These are phyloP conservation scores for Syngnathus acus DNA, from an alignment of 2,797 vertebrate species.

Conservation along the genomic window DNA sequence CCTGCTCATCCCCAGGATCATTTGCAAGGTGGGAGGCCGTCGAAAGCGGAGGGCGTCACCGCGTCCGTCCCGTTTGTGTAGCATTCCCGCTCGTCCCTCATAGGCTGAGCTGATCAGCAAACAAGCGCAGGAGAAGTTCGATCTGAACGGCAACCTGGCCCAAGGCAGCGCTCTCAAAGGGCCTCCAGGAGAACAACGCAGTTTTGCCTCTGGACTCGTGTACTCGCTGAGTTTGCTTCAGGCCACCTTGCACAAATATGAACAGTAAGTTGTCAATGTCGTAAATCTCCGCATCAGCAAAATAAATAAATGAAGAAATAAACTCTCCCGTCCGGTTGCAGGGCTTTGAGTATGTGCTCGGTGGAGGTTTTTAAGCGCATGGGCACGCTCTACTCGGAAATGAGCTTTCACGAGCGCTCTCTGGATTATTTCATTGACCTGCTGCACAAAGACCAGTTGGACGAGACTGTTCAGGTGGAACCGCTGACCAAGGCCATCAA, in stretches of 20 bases:
- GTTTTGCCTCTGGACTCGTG: conserved; percentile 89
- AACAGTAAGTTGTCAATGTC: conserved; percentile 70
- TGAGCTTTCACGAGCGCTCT: conserved; percentile 93
- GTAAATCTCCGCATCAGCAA: not conserved
- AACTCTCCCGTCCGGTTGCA: conserved; percentile 46
- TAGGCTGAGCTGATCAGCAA: conserved; percentile 95
- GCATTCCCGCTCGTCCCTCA: conserved; percentile 1
- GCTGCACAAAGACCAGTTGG: conserved; percentile 92
- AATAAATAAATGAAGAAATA: not conserved
- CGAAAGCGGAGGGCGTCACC: not conserved
- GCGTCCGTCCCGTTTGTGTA: not conserved
- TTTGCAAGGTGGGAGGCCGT: conserved; percentile 82
- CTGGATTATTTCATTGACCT: conserved; percentile 93
- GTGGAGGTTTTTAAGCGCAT: conserved; percentile 93
- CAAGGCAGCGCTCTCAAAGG: conserved; percentile 75
- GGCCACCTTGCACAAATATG: conserved; percentile 88
- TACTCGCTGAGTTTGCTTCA: conserved; percentile 90
- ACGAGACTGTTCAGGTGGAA: conserved; percentile 94
- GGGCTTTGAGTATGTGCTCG: conserved; percentile 80
- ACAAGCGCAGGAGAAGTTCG: conserved; percentile 95
- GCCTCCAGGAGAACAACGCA: conserved; percentile 84
- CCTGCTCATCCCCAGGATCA: conserved; percentile 91
- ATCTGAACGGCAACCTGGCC: conserved; percentile 74
- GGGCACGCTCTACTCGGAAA: conserved; percentile 88
- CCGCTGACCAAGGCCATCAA: conserved; percentile 94